phyloP scores from a whole-genome alignment of 2,797 vertebrate species.

The Argya squamiceps region DNA sequence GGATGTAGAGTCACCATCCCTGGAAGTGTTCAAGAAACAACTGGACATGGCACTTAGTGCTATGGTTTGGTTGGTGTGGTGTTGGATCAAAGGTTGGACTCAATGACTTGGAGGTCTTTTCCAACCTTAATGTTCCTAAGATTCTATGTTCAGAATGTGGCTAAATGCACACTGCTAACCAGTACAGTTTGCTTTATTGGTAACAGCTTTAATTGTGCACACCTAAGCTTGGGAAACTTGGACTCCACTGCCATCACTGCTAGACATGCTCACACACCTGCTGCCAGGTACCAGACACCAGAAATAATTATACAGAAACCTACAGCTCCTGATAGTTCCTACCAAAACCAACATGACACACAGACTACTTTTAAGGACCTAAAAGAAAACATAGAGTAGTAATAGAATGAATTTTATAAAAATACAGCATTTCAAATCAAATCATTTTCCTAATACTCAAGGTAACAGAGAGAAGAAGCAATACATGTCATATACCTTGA shows the following conservation, averaged over 20 bases:
- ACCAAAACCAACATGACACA: background rate
- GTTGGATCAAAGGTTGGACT: background rate
- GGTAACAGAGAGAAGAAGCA: background rate
- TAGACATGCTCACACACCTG: rapidly evolving
- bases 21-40: background rate
- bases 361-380: background rate
- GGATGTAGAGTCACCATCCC: too few relatives aligned
- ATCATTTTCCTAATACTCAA: background rate
- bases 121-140: background rate
- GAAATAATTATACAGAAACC: background rate
- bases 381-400: background rate
- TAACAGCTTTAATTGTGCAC: background rate
- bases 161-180: background rate
- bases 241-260: rapidly evolving
- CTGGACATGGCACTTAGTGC: background rate
- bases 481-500: background rate
- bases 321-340: background rate
- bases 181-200: background rate
- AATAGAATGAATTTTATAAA: background rate
- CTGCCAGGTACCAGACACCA: background rate
- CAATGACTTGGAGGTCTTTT: background rate
- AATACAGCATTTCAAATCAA: background rate
- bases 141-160: background rate
- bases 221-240: background rate
- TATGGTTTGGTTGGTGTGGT: background rate